These are phyloP conservation scores for Agrilus planipennis DNA, from an alignment of 1,140 invertebrate species.

Conservation along the genomic window DNA sequence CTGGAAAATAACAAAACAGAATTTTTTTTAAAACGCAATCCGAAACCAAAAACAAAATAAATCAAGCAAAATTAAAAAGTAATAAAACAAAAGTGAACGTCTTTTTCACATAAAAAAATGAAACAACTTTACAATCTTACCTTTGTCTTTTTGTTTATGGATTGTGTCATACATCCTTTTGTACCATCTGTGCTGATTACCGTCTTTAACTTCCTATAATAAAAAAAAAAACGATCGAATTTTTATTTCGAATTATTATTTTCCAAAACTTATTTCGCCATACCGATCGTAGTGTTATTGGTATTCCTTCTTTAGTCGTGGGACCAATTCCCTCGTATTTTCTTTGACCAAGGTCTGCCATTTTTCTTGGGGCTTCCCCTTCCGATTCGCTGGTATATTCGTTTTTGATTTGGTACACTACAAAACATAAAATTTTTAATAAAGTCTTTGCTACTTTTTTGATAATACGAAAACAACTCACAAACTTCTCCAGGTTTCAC, in stretches of 20 bases:
- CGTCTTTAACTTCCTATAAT: constrained; percentile 81
- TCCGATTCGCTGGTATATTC: constrained; percentile 58
- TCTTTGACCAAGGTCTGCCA: constrained; percentile 54
- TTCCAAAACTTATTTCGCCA: constrained; percentile 33
- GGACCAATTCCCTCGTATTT: constrained; percentile 88
- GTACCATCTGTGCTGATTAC: constrained; percentile 89
- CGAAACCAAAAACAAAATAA: too few species aligned
- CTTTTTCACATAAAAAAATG: too few species aligned
- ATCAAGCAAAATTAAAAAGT: too few species aligned
- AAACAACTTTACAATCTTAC: too few species aligned
- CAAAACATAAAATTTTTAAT: constrained; percentile 13
- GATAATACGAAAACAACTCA: constrained; percentile 30
- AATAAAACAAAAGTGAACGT: too few species aligned
- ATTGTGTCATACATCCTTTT: constrained; percentile 94
- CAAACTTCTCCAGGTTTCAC: constrained; percentile 47
- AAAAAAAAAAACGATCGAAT: background rate
- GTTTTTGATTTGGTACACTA: constrained; percentile 57
- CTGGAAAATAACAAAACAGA: too few species aligned
- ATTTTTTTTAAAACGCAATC: too few species aligned
- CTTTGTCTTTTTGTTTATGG: constrained; percentile 73
- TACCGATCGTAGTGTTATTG: constrained; percentile 84
- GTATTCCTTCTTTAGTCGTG: constrained; percentile 78
- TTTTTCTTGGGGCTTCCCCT: constrained; percentile 44
- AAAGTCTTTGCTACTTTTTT: background rate
- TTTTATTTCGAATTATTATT: too few species aligned